A percentile compares a stretch with the other conserved stretches of the same genome.
Evolutionary conservation across 2,888 invertebrate genomes (phyloP).

Genomic region (Drosophila paucipuncta): DNA sequence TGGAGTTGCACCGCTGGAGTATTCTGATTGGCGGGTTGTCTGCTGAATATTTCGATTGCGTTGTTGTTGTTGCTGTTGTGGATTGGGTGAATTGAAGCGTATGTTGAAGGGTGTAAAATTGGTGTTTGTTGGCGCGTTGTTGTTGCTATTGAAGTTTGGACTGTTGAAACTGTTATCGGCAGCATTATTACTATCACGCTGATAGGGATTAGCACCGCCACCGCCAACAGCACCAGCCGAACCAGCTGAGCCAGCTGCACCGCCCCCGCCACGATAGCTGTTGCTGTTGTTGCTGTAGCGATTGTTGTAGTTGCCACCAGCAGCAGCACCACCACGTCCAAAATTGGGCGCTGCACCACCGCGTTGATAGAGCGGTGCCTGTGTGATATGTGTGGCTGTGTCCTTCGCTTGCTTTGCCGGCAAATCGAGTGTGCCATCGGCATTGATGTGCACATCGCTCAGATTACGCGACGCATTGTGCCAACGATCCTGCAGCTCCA

Average conservation of each 20-base stretch:
- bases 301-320: slow-evolving; percentile 85
- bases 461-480: slow-evolving; percentile 88
- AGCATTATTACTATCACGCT: slow-evolving; percentile 41
- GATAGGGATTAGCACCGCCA: slow-evolving; percentile 58
- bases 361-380: slow-evolving; percentile 89
- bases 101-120: slow-evolving; percentile 77
- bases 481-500: slow-evolving; percentile 90
- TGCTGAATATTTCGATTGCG: slow-evolving; percentile 51
- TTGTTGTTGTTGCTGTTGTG: slow-evolving; percentile 55
- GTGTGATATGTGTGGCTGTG: slow-evolving; percentile 68
- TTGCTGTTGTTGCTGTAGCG: slow-evolving; percentile 70
- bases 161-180: slow-evolving; percentile 35
- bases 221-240: slow-evolving; percentile 29
- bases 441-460: slow-evolving; percentile 85
- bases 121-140: slow-evolving; percentile 34
- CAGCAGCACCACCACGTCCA: slow-evolving; percentile 82
- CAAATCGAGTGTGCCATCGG: slow-evolving; percentile 88
- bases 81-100: slow-evolving; percentile 79
- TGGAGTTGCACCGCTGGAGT: slow-evolving; percentile 8
- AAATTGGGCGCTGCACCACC: slow-evolving; percentile 85
- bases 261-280: slow-evolving; percentile 63
- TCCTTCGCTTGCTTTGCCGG: slow-evolving; percentile 28
- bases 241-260: slow-evolving; percentile 5
- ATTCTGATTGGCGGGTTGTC: slow-evolving; percentile 31
- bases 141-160: slow-evolving; percentile 73